Evolutionary conservation across 2,888 invertebrate genomes (phyloP), one percentile per base, ranked within the genome.

Genomic region (Trileptium ribeirensis): DNA sequence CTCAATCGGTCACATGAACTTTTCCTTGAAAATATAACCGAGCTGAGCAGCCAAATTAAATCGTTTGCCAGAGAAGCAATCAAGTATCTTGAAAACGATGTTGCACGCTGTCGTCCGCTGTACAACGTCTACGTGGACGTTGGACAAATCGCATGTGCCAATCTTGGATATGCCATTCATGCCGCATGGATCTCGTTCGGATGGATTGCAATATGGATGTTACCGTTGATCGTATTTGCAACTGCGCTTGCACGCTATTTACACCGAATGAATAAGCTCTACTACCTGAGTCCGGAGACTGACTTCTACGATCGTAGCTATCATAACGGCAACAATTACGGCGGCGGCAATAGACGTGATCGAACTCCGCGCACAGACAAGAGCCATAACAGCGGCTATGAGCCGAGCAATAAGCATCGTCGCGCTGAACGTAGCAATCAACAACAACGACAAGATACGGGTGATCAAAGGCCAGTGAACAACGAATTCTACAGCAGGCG

Each of bases 231-330:
- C 33, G 34, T 78, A 29, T 77, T 79, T n/a, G 36, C 8, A n/a
- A 34, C 74, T n/a, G n/a, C 39, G 37, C n/a, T 82, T 19, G 74
- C 81, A 19, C 82, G 82, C 67, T 81, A 81, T 83, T 81, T 82
- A 31, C 24, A 39, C 19, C 8, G 82, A 33, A 81, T 81, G 81
- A 39, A 81, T 24, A 19, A 15, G 31, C 1, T 39, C n/a, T 79
- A 79, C 37, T 67, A 67, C 77, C 29, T 8, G 37, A 36, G 33
- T 70, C 29, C n/a, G 29, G 74, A n/a, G n/a, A n/a, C n/a, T n/a
- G n/a, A n/a, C n/a, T n/a, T n/a, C n/a, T n/a, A n/a, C n/a, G n/a
- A n/a, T n/a, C n/a, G n/a, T n/a, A n/a, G n/a, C n/a, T n/a, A n/a
- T n/a, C n/a, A n/a, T n/a, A n/a, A n/a, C n/a, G n/a, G n/a, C n/a